A percentile compares a stretch with the other conserved stretches of the same genome.
phyloP scores from a whole-genome alignment of 2,113 vertebrate species.

The Nothocercus nigrocapillus region DNA sequence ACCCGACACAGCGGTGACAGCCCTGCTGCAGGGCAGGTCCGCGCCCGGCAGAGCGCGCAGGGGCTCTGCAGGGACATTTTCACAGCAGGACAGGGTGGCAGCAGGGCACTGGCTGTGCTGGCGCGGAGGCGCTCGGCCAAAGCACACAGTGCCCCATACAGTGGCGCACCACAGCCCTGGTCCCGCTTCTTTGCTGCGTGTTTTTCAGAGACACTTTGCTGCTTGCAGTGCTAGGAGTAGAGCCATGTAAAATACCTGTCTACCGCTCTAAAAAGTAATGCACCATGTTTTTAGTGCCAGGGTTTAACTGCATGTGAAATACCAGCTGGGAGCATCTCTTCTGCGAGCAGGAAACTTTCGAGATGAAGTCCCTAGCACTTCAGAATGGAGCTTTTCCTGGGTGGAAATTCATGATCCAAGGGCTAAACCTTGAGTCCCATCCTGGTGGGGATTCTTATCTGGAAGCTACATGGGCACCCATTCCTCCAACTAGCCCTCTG shows the following conservation, averaged over 20 bases:
- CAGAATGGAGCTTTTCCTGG: not conserved
- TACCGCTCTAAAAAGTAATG: not conserved
- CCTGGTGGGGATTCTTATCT: rapidly evolving
- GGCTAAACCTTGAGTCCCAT: not conserved
- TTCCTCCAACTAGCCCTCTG: not conserved
- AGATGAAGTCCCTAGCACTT: not conserved
- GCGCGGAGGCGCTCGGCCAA: not conserved
- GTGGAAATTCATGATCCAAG: not conserved
- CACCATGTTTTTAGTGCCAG: not conserved
- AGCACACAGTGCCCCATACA: rapidly evolving
- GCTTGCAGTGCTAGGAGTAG: not conserved
- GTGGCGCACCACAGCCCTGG: rapidly evolving
- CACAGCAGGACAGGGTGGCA: not conserved
- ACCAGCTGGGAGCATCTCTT: not conserved
- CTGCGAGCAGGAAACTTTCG: not conserved
- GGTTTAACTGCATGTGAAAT: not conserved
- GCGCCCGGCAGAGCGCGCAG: rapidly evolving
- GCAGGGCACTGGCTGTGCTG: not conserved
- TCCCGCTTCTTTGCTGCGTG: not conserved
- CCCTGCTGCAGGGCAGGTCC: not conserved
- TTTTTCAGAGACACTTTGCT: not conserved
- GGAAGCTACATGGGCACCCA: not conserved
- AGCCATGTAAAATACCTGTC: not conserved
- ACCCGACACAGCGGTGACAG: not conserved
- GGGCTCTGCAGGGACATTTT: not conserved